Evolutionary conservation across 2,113 vertebrate genomes (phyloP), one percentile per base, ranked within the genome.

Genomic region (Apteryx owenii): DNA sequence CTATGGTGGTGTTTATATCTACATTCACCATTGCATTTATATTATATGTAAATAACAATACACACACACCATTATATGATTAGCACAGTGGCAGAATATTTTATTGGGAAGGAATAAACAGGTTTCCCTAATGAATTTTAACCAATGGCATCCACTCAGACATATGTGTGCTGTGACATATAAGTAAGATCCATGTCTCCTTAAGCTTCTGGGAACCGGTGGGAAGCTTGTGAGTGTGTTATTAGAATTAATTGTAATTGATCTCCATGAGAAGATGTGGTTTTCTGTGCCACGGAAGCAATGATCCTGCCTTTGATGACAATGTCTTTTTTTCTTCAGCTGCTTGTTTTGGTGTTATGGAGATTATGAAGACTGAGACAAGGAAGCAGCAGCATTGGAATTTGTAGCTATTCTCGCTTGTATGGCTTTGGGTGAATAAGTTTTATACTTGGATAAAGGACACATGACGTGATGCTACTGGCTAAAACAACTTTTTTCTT

Each of bases 1-100:
- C 81, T 93, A 10, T 17, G 10, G 12, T 31, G 65, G 33, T 8
- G 19, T 71, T 80, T 53, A 21, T 71, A 21, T 31, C 31, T 60
- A 15, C 23, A 18, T 36, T 61, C 36, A 61, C 12, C 18, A 29
- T 11, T 28, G 6, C n/a, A 33, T 65, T 9, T 36, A 51, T 38
- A 54, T 28, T 13, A 33, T 12, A 25, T 12, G 4, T 54, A 60
- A 33, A 60, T 33, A 50, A 0, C 50, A 54, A 0, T 23, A 69
- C 2, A 33, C 31, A 13, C 21, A 62, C 7, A 79, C 48, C 18
- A 21, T 36, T 60, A 36, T 21, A 65, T 9, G 36, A 14, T 38
- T 38, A 65, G 62, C 36, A 61, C 10, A 60, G 12, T 42, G 29
- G 4, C 23, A 80, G 62, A 87, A 7, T 85, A 56, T 56, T 78